phyloP scores from a whole-genome alignment of 2,113 vertebrate genomes.

The Pangasianodon gigas region DNA sequence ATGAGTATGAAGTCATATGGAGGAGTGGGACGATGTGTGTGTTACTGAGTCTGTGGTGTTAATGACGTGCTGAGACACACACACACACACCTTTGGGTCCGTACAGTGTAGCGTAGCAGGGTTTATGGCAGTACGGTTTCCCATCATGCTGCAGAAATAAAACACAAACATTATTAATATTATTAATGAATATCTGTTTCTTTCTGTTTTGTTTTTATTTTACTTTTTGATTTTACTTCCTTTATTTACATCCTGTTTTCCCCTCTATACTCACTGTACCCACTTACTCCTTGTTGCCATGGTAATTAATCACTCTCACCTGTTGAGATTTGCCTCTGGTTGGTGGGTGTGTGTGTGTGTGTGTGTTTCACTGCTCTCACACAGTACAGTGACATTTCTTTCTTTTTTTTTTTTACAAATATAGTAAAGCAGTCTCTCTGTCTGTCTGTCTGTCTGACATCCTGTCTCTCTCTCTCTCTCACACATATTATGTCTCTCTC shows the following conservation, averaged over 20 bases:
- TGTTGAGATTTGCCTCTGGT: neutral
- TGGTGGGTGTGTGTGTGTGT: neutral
- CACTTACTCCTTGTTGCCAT: neutral
- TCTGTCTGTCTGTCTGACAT: neutral
- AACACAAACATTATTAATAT: neutral
- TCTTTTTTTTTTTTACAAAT: neutral
- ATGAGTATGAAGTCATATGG: neutral
- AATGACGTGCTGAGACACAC: neutral
- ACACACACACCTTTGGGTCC: slow-evolving; percentile 78
- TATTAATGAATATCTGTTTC: neutral
- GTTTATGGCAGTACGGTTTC: slow-evolving; percentile 81
- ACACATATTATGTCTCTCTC: neutral
- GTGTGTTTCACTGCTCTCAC: neutral
- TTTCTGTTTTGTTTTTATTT: neutral
- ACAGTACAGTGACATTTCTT: neutral
- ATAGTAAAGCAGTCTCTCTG: neutral
- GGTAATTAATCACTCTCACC: neutral
- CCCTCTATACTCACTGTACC: neutral
- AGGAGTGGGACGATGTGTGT: neutral
- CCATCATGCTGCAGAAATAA: slow-evolving; percentile 76
- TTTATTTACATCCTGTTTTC: neutral
- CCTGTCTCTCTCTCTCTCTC: neutral
- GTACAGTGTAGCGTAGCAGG: slow-evolving; percentile 82
- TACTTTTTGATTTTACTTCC: neutral
- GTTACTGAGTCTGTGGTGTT: neutral